phyloP scores from a whole-genome alignment of 2,888 invertebrate species.

The Caradrina kadenii region DNA sequence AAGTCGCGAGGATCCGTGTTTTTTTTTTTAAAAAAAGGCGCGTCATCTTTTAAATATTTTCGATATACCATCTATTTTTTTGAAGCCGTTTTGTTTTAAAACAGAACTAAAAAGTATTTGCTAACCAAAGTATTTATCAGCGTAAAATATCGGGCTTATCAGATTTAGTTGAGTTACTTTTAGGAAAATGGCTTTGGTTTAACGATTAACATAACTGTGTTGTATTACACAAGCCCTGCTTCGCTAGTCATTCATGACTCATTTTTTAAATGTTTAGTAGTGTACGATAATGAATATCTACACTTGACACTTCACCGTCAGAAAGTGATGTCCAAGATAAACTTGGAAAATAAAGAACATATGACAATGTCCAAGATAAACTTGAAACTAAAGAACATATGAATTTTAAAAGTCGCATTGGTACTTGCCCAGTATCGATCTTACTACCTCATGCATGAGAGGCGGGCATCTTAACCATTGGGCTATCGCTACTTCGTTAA shows the following conservation, averaged over 20 bases:
- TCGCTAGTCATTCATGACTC: neutral
- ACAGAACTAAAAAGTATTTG: neutral
- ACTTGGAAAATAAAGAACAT: too few species aligned
- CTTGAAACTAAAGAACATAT: too few species aligned
- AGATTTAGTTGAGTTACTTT: neutral
- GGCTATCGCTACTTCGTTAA: too few species aligned
- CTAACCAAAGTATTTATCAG: conserved; percentile 4
- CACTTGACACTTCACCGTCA: neutral
- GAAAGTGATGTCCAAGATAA: too few species aligned
- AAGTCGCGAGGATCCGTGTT: too few species aligned
- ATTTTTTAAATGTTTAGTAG: neutral
- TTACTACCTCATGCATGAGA: too few species aligned
- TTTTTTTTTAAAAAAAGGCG: neutral
- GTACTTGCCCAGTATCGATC: too few species aligned
- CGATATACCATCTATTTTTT: neutral
- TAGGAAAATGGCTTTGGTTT: conserved; percentile 1
- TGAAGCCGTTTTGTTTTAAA: too few species aligned
- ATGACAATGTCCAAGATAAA: too few species aligned
- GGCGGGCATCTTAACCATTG: too few species aligned
- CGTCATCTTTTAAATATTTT: neutral
- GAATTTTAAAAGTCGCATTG: too few species aligned
- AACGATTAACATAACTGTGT: neutral
- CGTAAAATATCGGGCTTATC: conserved; percentile 18
- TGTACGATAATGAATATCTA: neutral
- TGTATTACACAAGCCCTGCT: neutral